These are phyloP conservation scores for Oreotrochilus melanogaster DNA, from an alignment of 2,113 vertebrate genomes.

Conservation along the genomic window DNA sequence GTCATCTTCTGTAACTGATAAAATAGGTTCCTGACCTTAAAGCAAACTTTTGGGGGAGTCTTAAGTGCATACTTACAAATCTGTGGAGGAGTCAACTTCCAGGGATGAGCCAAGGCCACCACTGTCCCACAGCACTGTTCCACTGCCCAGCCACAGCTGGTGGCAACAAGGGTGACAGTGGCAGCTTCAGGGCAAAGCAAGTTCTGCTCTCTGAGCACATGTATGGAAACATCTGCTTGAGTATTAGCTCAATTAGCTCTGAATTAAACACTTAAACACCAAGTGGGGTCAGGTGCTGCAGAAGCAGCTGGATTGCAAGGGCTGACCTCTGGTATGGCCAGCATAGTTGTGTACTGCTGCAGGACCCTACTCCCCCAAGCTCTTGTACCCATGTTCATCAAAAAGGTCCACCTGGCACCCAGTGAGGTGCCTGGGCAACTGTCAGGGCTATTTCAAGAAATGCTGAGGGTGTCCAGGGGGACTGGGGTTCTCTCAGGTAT, in stretches of 20 bases:
- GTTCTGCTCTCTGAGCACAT: neutral
- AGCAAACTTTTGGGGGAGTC: neutral
- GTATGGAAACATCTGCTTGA: neutral
- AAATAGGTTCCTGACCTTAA: neutral
- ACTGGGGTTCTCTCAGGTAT: neutral
- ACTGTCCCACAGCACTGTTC: neutral
- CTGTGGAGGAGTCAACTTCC: neutral
- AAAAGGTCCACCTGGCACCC: neutral
- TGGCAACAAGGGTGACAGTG: neutral
- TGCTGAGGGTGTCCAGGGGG: rapidly evolving
- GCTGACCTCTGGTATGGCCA: neutral
- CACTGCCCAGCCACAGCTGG: rapidly evolving
- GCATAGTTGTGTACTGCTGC: neutral
- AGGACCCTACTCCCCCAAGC: neutral
- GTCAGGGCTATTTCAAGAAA: neutral
- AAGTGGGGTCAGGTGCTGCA: rapidly evolving
- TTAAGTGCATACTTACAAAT: neutral
- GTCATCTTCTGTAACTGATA: neutral
- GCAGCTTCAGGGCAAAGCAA: neutral
- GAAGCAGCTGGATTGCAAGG: neutral
- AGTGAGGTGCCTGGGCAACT: rapidly evolving
- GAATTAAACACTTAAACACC: neutral
- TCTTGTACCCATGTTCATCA: neutral
- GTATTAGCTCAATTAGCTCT: neutral
- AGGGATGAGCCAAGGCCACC: neutral